These are phyloP conservation scores for Orthonevra nobilis DNA, from an alignment of 2,888 invertebrate species.

Conservation along the genomic window DNA sequence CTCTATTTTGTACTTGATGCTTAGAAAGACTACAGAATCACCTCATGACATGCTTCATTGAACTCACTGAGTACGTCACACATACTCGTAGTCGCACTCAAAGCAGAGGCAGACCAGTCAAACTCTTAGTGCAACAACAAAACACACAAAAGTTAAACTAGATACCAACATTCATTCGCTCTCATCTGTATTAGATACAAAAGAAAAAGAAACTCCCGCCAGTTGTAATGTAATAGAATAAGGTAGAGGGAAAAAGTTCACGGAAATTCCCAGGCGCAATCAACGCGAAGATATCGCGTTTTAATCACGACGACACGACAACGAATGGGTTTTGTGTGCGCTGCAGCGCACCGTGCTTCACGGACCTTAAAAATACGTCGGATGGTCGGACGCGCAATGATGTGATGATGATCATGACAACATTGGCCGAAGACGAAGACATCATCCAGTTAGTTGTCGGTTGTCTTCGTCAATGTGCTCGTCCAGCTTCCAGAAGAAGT, in stretches of 20 bases:
- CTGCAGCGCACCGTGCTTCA: conserved; percentile 11
- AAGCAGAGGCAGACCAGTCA: too few species aligned
- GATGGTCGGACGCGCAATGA: conserved; percentile 11
- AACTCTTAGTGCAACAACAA: too few species aligned
- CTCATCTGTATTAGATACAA: conserved; percentile 32
- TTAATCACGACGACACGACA: conserved; percentile 70
- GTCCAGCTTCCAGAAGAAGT: conserved; percentile 46
- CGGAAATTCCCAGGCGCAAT: conserved; percentile 66
- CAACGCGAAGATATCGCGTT: conserved; percentile 69
- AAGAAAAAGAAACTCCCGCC: conserved; percentile 34
- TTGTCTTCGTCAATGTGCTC: conserved; percentile 17
- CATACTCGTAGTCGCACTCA: conserved; percentile 10
- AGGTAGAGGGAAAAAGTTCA: conserved; percentile 43
- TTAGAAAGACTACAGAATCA: conserved; percentile 46
- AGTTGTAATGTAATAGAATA: conserved; percentile 21
- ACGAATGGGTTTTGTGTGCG: conserved; percentile 54
- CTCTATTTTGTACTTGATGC: conserved; percentile 32
- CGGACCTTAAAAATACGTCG: conserved; percentile 23
- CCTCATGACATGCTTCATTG: conserved; percentile 65
- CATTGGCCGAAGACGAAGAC: conserved; percentile 60
- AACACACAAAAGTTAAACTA: too few species aligned
- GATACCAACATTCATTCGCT: too few species aligned
- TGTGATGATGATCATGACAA: conserved; percentile 44
- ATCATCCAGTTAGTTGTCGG: conserved; percentile 60
- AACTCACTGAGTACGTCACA: conserved; percentile 20